phyloP scores from a whole-genome alignment of 2,888 invertebrate genomes.

The Stenchaetothrips biformis region DNA sequence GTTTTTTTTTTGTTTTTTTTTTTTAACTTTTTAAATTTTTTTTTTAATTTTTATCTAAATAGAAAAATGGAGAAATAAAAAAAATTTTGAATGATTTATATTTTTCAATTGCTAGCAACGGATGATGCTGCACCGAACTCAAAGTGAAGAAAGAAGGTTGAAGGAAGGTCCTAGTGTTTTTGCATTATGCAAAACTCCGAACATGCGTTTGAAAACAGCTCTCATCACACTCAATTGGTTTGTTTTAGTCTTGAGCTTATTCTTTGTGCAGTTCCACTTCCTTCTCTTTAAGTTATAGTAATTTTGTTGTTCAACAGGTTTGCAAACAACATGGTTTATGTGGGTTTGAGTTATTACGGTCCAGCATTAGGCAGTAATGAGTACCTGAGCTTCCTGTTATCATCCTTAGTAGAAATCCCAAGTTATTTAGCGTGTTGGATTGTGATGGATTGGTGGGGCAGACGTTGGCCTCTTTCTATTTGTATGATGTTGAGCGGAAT shows the following conservation, averaged over 20 bases:
- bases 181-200: conserved; percentile 72
- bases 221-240: conserved; percentile 80
- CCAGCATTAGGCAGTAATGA: conserved; percentile 83
- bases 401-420: conserved; percentile 82
- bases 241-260: conserved; percentile 30
- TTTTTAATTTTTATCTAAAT: not conserved
- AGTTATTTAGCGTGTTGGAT: conserved; percentile 84
- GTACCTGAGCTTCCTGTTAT: conserved; percentile 82
- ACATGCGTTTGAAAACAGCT: conserved; percentile 81
- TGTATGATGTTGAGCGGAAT: conserved; percentile 81
- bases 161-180: conserved; percentile 54
- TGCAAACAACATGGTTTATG: conserved; percentile 87
- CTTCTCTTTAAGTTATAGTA: not conserved
- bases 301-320: conserved; percentile 51
- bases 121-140: conserved; percentile 58
- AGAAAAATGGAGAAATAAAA: not conserved
- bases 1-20: not conserved
- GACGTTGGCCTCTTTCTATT: conserved; percentile 81
- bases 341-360: conserved; percentile 86
- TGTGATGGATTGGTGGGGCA: conserved; percentile 80
- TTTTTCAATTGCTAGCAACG: conserved; percentile 52
- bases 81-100: not conserved
- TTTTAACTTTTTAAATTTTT: not conserved
- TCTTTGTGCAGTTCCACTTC: not conserved
- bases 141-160: conserved; percentile 52